Base-by-base conservation (phyloP, 2,797 vertebrate genomes). In the Gymnodraco acuticeps region DNA sequence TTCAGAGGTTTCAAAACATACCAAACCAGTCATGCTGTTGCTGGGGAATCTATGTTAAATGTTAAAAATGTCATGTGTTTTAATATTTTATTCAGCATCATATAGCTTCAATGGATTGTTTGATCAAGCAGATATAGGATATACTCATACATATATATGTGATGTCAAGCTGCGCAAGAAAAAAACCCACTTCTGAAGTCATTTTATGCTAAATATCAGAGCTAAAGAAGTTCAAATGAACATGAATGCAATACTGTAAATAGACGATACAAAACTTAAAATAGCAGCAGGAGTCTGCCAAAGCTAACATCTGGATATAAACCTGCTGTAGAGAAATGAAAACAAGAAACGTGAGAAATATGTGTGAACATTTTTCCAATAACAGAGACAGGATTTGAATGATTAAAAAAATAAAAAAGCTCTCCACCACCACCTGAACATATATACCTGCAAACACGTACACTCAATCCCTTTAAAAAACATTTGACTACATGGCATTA, bases 381-480 rank as follows among this genome's bases (percentile, higher is more conserved):
- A 64, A 48, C 27, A 42, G 53, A 52, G 2, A 38, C 3, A 6
- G 48, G 47, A 70, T 43, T 27, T 53, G 19, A 64, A 48, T 27
- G 60, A 65, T 60, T 60, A 47, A 13, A 65, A n/a, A 7, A 4
- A 58, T 19, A 2, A 9, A 38, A 38, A 38, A 38, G 10, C 14
- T 33, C 38, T 45, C 13, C 42, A 41, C 7, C 51, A 43, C 41
- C 17, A 75, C 20, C 27, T 60, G 50, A 48, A 48, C 41, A 60
- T 38, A 64, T 10, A 58, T 59, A 60, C 42, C 17, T 17, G 19
- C 27, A 54, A 43, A 61, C 31, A 70, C n/a, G 10, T 8, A 47
- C 53, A 47, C 71, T 38, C 38, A 58, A 41, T 43, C 47, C n/a
- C n/a, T 67, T 55, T 63, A 14, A 45, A 67, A 67, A 74, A 76